Base-by-base conservation (phyloP, 2,888 invertebrate genomes). In the Chalcis sispes region DNA sequence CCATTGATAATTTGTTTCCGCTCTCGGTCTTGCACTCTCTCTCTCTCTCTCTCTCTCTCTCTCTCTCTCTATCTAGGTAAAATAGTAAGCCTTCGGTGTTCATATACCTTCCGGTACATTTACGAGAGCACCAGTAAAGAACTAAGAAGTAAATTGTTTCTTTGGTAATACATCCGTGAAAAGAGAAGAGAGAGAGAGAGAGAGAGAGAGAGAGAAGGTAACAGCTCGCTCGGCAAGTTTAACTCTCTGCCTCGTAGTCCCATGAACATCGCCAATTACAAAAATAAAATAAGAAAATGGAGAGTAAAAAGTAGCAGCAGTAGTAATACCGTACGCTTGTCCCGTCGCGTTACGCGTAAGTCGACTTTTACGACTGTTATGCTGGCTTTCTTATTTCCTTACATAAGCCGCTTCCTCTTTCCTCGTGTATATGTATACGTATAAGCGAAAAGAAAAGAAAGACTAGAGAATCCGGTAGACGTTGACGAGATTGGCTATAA, bases 301-400 rank as follows among this genome's bases (percentile, higher is more conserved):
- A 52, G 59, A 62, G 66, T 29, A 66, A 72, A 72, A 78, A 75
- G 81, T 79, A 79, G 77, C 73, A 80, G 62, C n/a, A n/a, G n/a
- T n/a, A n/a, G n/a, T n/a, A n/a, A n/a, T n/a, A n/a, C n/a, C 75
- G 70, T 70, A 27, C 25, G 50, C 72, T 78, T 75, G 79, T 80
- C 58, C 48, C 61, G 61, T 27, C 61, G 61, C 52, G 83, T 85
- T 85, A 86, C 85, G 83, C 85, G 85, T 86, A 85, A 86, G 85
- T 82, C 82, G 84, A 80, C 79, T 83, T 87, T 87, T 86, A 87
- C 85, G 85, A 85, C 84, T 85, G n/a, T 87, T 85, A 86, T 85
- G 82, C 84, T 74, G 79, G 62, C 61, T 58, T 67, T 58, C 25
- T 25, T 5, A 15, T n/a, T n/a, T 42, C 42, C 18, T 42, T 48